Percentiles rank a stretch among this genome's conserved stretches.
Evolutionary conservation across 2,888 invertebrate genomes (phyloP).

Genomic region (Carabus problematicus): DNA sequence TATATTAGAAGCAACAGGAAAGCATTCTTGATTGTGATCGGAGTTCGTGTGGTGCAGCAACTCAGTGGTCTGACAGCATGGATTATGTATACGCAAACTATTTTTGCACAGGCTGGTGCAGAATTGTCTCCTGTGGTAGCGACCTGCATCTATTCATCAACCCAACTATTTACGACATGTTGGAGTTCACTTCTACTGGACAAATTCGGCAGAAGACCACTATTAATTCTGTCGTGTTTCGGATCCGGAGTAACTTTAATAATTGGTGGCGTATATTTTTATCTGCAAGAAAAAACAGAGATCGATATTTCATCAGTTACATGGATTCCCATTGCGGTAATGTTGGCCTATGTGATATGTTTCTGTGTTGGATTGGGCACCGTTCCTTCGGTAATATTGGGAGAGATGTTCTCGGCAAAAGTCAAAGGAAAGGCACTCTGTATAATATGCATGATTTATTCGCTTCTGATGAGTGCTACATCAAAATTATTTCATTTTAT

Average conservation of each 20-base stretch:
- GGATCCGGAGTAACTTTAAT: conserved; percentile 58
- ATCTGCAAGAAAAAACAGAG: conserved; percentile 55
- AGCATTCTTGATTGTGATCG: conserved; percentile 69
- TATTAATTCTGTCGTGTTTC: conserved; percentile 62
- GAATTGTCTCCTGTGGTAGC: conserved; percentile 55
- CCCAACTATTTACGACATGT: conserved; percentile 66
- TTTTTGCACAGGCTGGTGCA: conserved; percentile 57
- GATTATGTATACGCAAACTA: conserved; percentile 66
- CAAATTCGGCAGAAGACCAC: conserved; percentile 62
- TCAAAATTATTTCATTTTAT: conserved; percentile 60
- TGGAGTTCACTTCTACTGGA: conserved; percentile 67
- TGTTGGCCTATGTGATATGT: conserved; percentile 60
- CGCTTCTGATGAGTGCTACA: conserved; percentile 59
- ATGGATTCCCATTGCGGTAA: conserved; percentile 59
- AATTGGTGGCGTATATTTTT: conserved; percentile 59
- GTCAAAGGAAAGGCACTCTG: conserved; percentile 65
- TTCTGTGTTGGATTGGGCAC: conserved; percentile 63
- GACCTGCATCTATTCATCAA: conserved; percentile 56
- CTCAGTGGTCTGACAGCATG: conserved; percentile 69
- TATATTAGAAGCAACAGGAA: conserved; percentile 65
- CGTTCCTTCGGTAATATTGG: conserved; percentile 62
- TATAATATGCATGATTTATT: conserved; percentile 63
- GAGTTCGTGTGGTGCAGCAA: conserved; percentile 64
- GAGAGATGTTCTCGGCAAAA: conserved; percentile 64
- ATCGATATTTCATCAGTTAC: conserved; percentile 54